phyloP scores from a whole-genome alignment of 2,113 vertebrate genomes.

The Bubalus kerabau region DNA sequence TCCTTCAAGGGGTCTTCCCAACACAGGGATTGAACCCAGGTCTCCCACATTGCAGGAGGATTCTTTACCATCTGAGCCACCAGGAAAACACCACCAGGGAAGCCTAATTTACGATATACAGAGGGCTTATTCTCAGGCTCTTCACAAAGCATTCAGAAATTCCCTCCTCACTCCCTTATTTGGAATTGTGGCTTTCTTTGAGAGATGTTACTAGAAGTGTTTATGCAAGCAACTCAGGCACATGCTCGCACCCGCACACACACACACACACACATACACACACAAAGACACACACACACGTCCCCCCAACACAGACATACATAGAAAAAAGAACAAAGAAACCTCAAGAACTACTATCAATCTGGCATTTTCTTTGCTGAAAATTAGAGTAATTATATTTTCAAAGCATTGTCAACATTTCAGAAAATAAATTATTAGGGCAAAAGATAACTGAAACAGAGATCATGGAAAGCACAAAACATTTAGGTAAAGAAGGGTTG shows the following conservation, averaged over 20 bases:
- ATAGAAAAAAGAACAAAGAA: background rate
- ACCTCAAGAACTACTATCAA: background rate
- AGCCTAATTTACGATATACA: background rate
- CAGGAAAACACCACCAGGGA: background rate
- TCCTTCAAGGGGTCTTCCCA: background rate
- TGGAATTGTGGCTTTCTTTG: background rate
- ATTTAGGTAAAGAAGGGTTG: background rate
- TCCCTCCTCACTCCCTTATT: background rate
- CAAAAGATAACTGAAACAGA: background rate
- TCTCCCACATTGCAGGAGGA: background rate
- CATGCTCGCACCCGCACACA: rapidly evolving
- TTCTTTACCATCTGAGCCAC: background rate
- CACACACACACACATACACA: background rate
- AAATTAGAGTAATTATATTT: background rate
- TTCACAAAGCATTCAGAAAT: background rate
- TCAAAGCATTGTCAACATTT: background rate
- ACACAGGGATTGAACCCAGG: background rate
- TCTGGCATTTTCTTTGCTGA: background rate
- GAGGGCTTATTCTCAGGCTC: background rate
- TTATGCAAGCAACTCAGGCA: background rate
- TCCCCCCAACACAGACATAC: background rate
- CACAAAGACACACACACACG: background rate
- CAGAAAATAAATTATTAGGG: background rate
- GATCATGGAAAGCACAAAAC: background rate
- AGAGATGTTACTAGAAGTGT: background rate